Conservation (phyloP, 2,113 vertebrate genomes). For the Lophura nycthemera region DNA sequence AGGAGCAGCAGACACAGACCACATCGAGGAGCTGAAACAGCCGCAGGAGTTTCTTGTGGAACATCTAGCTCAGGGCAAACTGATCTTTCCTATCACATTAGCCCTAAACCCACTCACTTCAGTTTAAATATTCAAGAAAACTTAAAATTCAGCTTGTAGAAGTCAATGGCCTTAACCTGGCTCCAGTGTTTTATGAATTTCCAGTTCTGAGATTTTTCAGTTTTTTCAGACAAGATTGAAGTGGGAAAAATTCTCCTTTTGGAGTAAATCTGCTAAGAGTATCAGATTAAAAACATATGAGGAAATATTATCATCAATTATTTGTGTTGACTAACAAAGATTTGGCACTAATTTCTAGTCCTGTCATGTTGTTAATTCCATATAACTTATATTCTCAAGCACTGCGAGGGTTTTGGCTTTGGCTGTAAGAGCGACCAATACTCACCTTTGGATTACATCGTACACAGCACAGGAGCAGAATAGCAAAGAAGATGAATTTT, state of each 20-base stretch:
- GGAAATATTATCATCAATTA: not conserved
- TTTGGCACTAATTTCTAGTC: not conserved
- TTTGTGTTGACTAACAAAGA: not conserved
- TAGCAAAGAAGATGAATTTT: not conserved
- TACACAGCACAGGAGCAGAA: not conserved
- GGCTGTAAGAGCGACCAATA: not conserved
- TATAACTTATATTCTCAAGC: not conserved
- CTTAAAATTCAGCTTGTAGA: not conserved
- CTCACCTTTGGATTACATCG: not conserved
- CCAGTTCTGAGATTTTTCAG: not conserved
- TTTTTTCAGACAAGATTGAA: not conserved
- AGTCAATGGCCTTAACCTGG: not conserved
- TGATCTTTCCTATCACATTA: not conserved
- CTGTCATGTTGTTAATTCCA: not conserved
- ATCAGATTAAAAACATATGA: not conserved
- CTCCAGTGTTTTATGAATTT: not conserved
- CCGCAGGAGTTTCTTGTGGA: not conserved
- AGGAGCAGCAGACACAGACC: not conserved
- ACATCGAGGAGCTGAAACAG: not conserved
- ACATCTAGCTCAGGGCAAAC: not conserved
- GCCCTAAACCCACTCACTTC: not conserved
- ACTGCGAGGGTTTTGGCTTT: not conserved
- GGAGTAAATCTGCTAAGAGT: not conserved
- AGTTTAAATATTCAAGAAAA: not conserved
- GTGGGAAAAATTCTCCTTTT: not conserved